Evolutionary conservation across 2,113 vertebrate species (phyloP).

Genomic region (Emydura subglobosa): DNA sequence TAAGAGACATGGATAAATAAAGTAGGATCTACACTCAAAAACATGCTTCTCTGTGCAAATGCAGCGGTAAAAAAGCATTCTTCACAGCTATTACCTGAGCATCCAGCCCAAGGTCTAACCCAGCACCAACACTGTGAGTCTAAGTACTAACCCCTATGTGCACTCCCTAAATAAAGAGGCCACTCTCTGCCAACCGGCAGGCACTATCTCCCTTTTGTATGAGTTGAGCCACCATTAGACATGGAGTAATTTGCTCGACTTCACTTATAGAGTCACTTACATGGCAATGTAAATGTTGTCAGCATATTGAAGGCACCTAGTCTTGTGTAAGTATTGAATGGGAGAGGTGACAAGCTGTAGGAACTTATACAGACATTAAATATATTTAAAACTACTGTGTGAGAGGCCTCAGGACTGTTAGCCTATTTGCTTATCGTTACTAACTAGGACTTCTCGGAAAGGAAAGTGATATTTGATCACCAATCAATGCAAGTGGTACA

Average conservation of each 20-base stretch:
- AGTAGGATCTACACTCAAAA: background rate
- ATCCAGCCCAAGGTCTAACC: background rate
- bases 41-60: background rate
- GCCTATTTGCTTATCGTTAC: background rate
- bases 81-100: rapidly evolving
- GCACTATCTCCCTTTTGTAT: rapidly evolving
- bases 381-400: background rate
- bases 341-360: background rate
- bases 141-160: background rate
- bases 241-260: background rate
- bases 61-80: background rate
- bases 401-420: background rate
- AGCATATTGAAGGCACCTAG: background rate
- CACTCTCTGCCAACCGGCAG: background rate
- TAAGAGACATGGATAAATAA: background rate
- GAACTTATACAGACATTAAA: background rate
- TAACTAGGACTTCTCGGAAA: background rate
- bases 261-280: background rate
- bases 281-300: background rate
- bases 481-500: background rate
- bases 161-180: background rate
- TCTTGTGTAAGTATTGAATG: background rate
- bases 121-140: background rate
- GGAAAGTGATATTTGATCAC: background rate
- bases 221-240: background rate